Conservation (phyloP, 2,113 vertebrate genomes). For the Xenotilapia longispinis region DNA sequence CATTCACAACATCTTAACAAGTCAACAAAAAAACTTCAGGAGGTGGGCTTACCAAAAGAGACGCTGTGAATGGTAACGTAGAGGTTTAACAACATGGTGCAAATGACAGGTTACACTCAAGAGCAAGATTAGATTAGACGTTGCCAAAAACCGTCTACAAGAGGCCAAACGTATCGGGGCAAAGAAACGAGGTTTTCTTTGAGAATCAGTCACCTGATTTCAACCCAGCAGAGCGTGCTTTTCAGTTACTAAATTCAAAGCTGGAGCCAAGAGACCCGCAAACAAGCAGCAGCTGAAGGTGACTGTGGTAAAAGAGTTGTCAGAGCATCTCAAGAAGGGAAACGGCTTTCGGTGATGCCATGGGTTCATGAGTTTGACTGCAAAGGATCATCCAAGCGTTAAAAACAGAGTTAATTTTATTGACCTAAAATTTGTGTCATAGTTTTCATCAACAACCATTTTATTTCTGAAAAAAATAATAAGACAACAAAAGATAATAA, state of each 20-base stretch:
- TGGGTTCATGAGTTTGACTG: not conserved
- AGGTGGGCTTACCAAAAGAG: not conserved
- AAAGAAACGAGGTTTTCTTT: not conserved
- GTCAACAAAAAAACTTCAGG: not conserved
- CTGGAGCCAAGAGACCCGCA: not conserved
- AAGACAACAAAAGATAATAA: not conserved
- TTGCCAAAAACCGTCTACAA: not conserved
- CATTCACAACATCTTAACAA: not conserved
- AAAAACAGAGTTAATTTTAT: not conserved
- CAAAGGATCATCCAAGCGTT: not conserved
- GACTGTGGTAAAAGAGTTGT: not conserved
- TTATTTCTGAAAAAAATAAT: not conserved
- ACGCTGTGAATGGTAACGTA: not conserved
- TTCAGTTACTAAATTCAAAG: not conserved
- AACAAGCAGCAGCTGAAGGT: not conserved
- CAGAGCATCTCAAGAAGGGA: not conserved
- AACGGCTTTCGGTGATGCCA: not conserved
- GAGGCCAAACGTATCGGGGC: not conserved
- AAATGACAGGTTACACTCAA: not conserved
- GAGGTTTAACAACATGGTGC: not conserved
- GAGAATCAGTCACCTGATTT: not conserved
- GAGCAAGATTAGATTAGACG: not conserved
- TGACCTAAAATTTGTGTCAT: not conserved
- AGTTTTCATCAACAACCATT: not conserved
- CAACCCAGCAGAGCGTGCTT: not conserved